Evolutionary conservation across 2,113 vertebrate species (phyloP), one percentile per base, ranked within the genome.

Genomic region (Hylia prasina): DNA sequence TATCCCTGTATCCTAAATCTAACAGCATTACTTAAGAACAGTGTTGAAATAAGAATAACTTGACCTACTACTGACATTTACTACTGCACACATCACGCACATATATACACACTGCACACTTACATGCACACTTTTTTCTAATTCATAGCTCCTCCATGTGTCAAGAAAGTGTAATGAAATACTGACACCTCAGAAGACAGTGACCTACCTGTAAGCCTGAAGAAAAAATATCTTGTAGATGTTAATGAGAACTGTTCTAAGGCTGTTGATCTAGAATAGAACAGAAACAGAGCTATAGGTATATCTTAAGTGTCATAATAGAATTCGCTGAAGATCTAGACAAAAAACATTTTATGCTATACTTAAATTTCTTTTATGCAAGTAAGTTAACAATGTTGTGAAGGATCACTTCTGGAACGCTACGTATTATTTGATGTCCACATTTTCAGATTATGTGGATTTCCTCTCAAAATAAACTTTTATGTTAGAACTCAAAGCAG

Each of bases 171-270:
- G 53, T 21, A 78, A 33, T 51, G 57, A 79, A 65, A 87, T 27
- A 57, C 2, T 89, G 40, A 23, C 21, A 72, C 37, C 73, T 33
- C 22, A 65, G 45, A 75, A 70, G 30, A 85, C 10, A 31, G 23
- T 47, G 33, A 95, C 91, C 64, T 94, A 99, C 99, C 99, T 99
- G 98, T 97, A 98, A 9, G 99, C 99, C 73, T 99, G 99, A 79
- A 99, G 98, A 69, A 99, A 97, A 91, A 99, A 98, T 83, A 99
- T 97, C 96, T 99, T 98, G 97, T 99, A 99, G 82, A 99, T 35
- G 85, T 99, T 99, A 65, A 98, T 97, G 87, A 97, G 98, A 44
- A 99, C 98, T 0, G 98, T 98, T 90, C 92, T 98, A 35, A 98
- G 81, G 58, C 98, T 98, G 89, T 99, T 99, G 82, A 98, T 98